Evolutionary conservation across 2,888 invertebrate species (phyloP), one percentile per base, ranked within the genome.

Genomic region (Scaptomyza reducta): DNA sequence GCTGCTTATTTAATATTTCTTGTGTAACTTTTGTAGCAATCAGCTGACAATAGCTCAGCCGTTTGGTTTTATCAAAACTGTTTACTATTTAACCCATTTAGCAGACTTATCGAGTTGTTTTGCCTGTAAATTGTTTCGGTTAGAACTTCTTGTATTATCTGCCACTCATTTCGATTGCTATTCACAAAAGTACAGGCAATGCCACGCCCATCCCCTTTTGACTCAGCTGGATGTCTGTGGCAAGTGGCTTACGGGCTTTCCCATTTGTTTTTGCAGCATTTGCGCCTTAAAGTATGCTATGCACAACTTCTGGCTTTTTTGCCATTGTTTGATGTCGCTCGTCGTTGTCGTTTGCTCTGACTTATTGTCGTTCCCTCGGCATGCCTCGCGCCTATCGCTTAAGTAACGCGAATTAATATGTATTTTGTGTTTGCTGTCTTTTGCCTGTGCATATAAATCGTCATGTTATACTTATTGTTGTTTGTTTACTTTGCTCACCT

Each of bases 161-260:
- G 31, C 22, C 44, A 56, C 44, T 69, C 42, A 58, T 56, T 66
- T 57, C 18, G 54, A 62, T 46, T 51, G 42, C 68, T 35, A 62
- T 68, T 54, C 47, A 72, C 18, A 53, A 11, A 55, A 16, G 25
- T 22, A 29, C 22, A 47, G 31, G 42, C 42, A 40, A 41, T 31
- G 42, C 54, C 62, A 58, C 61, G 50, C 14, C 38, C 42, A 44
- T 5, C 5, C 49, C 46, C 67, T 33, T 18, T 35, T 33, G 18
- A 42, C 45, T 54, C 29, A 50, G 67, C 40, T 50, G 62, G 62
- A 40, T 57, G 67, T 54, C 71, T 46, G 33, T 67, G 58, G 72
- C 70, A 78, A 78, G 68, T 61, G 66, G 76, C 82, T 82, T 82
- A 70, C 58, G 33, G 63, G 64, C 66, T 67, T 72, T 65, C 53